Conservation (phyloP, 2,113 vertebrate genomes). For the Eurystomus gularis region DNA sequence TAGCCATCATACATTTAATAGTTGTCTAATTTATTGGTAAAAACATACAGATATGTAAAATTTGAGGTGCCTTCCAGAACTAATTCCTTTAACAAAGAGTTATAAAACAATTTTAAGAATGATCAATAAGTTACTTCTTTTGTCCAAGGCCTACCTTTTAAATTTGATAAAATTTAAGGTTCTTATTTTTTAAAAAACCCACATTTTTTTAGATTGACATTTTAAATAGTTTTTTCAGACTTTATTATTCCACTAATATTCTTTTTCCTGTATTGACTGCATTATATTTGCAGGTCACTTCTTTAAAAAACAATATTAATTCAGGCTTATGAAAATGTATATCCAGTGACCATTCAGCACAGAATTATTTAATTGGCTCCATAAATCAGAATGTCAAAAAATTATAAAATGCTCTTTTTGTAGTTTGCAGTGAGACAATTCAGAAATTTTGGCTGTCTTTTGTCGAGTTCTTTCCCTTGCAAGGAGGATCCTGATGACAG, state of each 20-base stretch:
- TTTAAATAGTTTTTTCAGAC: neutral
- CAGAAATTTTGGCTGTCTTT: neutral
- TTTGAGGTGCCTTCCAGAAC: neutral
- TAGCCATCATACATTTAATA: neutral
- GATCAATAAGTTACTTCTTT: neutral
- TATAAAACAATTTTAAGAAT: neutral
- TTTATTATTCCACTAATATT: neutral
- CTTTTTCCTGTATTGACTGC: neutral
- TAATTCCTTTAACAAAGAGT: neutral
- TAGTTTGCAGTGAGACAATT: neutral
- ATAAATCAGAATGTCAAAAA: neutral
- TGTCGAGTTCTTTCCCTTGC: neutral
- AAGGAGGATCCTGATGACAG: neutral
- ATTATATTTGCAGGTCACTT: neutral
- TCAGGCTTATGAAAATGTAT: neutral
- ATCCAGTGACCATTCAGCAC: neutral
- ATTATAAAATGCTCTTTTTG: neutral
- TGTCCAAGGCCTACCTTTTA: neutral
- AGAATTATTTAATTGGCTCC: neutral
- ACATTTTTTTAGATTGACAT: neutral
- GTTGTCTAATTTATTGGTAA: neutral
- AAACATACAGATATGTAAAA: neutral
- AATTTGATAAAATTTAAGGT: neutral
- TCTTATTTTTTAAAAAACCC: neutral
- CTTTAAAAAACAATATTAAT: neutral